These are phyloP conservation scores for Syndactyla subalaris DNA, from an alignment of 2,797 vertebrate genomes.

Conservation along the genomic window DNA sequence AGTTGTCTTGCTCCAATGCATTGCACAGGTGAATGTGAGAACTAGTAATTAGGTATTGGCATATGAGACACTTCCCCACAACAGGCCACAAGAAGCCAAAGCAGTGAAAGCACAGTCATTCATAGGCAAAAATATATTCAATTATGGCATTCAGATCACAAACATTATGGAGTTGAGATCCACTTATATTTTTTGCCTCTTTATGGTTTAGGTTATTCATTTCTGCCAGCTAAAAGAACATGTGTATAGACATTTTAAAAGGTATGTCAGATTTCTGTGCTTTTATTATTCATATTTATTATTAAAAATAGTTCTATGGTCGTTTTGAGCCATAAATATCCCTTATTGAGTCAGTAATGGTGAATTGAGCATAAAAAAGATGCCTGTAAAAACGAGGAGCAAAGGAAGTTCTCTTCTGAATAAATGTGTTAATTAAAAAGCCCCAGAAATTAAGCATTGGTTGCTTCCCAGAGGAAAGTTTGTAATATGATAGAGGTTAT, in stretches of 20 bases:
- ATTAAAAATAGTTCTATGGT: neutral
- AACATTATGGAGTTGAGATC: neutral
- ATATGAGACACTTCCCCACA: neutral
- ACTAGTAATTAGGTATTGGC: neutral
- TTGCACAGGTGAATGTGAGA: neutral
- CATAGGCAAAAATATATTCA: neutral
- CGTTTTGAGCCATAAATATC: neutral
- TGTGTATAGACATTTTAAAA: neutral
- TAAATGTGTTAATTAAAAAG: neutral
- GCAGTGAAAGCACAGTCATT: neutral
- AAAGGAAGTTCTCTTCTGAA: neutral
- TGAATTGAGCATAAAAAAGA: neutral
- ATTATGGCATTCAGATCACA: neutral
- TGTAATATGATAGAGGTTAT: neutral
- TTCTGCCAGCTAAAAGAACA: neutral
- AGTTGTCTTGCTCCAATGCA: neutral
- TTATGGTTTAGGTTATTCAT: neutral
- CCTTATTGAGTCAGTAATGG: neutral
- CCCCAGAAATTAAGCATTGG: neutral
- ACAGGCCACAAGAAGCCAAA: neutral
- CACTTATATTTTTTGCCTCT: neutral
- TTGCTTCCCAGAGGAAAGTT: neutral
- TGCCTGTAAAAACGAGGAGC: neutral
- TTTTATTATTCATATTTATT: neutral
- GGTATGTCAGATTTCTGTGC: neutral